phyloP scores from a whole-genome alignment of 2,888 invertebrate genomes.

The Elaeidobius kamerunicus region DNA sequence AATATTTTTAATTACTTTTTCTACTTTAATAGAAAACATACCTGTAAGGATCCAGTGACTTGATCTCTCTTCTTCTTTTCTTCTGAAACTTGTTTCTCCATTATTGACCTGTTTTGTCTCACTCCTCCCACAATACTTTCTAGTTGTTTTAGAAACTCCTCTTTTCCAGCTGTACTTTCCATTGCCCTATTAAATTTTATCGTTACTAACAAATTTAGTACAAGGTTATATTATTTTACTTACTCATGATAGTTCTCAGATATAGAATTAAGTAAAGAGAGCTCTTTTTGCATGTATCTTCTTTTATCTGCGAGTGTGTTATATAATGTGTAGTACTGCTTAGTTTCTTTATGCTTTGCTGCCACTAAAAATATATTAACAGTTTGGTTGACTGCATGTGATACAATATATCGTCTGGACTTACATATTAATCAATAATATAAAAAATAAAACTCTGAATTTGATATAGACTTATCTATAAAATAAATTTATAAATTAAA shows the following conservation, averaged over 20 bases:
- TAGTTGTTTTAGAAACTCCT: constrained; percentile 88
- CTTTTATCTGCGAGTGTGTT: constrained; percentile 95
- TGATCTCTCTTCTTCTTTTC: constrained; percentile 64
- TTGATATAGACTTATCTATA: not conserved
- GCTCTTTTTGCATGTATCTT: constrained; percentile 87
- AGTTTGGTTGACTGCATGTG: too few species aligned
- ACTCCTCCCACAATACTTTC: constrained; percentile 87
- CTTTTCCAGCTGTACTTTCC: constrained; percentile 73
- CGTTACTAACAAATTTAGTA: too few species aligned
- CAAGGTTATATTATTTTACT: too few species aligned
- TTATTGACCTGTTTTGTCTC: constrained; percentile 77
- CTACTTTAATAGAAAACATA: constrained; percentile 4
- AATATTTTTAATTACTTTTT: not conserved
- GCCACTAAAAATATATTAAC: constrained; percentile 87
- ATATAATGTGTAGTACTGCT: constrained; percentile 94
- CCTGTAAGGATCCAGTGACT: constrained; percentile 59
- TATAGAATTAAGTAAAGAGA: constrained; percentile 83
- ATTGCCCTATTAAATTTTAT: constrained; percentile 57
- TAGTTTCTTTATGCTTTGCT: constrained; percentile 93
- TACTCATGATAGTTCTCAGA: constrained; percentile 78
- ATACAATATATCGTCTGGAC: too few species aligned
- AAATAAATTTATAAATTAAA: too few species aligned
- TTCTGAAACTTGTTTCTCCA: constrained; percentile 59
- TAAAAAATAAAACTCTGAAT: not conserved
- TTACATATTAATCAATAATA: too few species aligned